These are phyloP conservation scores for Dermatemys mawii DNA, from an alignment of 2,113 vertebrate genomes.

Conservation along the genomic window DNA sequence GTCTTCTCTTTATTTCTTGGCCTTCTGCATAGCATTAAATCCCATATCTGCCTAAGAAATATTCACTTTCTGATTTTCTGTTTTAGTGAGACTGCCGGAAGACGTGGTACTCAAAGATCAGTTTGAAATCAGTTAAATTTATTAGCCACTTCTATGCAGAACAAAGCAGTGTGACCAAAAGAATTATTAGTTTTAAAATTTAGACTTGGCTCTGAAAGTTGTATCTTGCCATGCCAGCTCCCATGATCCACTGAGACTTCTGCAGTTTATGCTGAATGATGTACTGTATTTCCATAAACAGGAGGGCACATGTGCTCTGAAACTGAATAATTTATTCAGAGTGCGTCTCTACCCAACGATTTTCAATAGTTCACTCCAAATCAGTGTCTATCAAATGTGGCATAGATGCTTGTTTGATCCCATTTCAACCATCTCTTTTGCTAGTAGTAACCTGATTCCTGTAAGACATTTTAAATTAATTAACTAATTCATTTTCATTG, in stretches of 20 bases:
- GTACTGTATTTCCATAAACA: background rate
- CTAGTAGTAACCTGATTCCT: background rate
- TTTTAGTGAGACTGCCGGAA: background rate
- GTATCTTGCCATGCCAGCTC: background rate
- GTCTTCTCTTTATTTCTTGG: background rate
- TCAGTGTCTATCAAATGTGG: rapidly evolving
- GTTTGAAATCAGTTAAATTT: constrained; percentile 6
- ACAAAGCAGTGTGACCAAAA: background rate
- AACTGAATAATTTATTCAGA: constrained; percentile 13
- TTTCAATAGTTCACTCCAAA: background rate
- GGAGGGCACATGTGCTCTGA: background rate
- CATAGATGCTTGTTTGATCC: background rate
- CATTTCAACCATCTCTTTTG: background rate
- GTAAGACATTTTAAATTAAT: constrained; percentile 23
- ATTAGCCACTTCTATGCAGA: constrained; percentile 6
- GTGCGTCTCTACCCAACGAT: background rate
- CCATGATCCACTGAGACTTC: background rate
- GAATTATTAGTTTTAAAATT: background rate
- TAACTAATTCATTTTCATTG: background rate
- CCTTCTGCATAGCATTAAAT: background rate
- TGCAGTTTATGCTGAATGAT: background rate
- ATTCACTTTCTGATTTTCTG: background rate
- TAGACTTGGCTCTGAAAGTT: background rate
- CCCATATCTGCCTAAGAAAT: background rate
- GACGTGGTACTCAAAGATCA: background rate